Percentiles rank a stretch among this genome's conserved stretches.
Conservation (phyloP, 2,113 vertebrate genomes). For the Mesocricetus auratus region DNA sequence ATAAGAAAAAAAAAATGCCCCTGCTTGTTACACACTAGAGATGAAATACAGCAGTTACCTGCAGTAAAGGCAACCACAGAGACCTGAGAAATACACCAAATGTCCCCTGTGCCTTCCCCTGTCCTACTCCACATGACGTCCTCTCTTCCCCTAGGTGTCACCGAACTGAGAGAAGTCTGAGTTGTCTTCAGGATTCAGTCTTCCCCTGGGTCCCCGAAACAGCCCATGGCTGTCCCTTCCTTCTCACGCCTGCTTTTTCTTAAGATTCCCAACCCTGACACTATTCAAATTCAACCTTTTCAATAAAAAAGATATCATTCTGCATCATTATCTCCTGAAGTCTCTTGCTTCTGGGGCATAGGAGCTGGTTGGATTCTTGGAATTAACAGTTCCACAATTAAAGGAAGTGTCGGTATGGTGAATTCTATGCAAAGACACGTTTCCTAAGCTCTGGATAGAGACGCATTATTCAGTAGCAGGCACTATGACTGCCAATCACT, state of each 20-base stretch:
- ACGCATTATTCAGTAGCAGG: neutral
- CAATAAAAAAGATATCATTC: conserved; percentile 2
- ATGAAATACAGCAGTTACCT: neutral
- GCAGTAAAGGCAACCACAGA: neutral
- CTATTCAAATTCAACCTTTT: neutral
- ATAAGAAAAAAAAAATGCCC: too few relatives aligned
- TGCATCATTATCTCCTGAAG: neutral
- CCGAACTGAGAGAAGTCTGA: neutral
- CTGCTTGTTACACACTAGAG: neutral
- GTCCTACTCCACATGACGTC: too few relatives aligned
- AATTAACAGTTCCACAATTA: neutral
- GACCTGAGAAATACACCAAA: too few relatives aligned
- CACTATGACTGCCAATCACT: neutral
- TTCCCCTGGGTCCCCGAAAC: neutral
- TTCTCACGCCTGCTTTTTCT: neutral
- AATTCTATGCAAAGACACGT: neutral
- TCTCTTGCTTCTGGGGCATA: neutral
- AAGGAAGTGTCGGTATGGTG: neutral
- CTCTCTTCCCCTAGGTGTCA: neutral
- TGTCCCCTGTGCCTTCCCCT: neutral
- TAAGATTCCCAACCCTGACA: neutral
- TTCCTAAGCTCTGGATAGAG: neutral
- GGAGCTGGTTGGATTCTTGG: neutral
- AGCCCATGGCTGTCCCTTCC: neutral
- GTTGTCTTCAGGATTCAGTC: neutral